phyloP scores from a whole-genome alignment of 2,888 invertebrate genomes.

The Autographa pulchrina region DNA sequence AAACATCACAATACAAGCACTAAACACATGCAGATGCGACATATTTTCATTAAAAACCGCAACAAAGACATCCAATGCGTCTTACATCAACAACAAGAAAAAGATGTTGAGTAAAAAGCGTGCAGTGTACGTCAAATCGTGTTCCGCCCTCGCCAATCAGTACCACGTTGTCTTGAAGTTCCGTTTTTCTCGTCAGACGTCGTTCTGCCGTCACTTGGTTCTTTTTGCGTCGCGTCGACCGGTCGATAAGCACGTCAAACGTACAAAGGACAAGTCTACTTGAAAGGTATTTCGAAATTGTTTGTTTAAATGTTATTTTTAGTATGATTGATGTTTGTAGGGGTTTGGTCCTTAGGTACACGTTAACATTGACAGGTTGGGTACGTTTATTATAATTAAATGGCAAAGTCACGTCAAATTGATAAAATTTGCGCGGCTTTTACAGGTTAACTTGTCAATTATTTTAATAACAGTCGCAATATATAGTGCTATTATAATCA shows the following conservation, averaged over 20 bases:
- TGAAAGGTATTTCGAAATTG: constrained; percentile 43
- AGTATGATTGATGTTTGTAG: constrained; percentile 42
- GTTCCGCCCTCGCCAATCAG: constrained; percentile 46
- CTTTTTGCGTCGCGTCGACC: constrained; percentile 59
- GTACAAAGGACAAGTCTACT: constrained; percentile 45
- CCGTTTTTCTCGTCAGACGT: constrained; percentile 62
- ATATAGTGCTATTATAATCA: neutral
- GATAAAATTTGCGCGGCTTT: neutral
- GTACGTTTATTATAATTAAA: constrained; percentile 7
- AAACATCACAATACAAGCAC: neutral
- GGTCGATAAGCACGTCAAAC: constrained; percentile 69
- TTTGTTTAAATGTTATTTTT: constrained; percentile 57
- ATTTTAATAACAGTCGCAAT: neutral
- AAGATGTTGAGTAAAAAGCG: constrained; percentile 5
- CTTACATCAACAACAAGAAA: neutral
- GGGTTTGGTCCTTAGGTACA: constrained; percentile 10
- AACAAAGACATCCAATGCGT: neutral
- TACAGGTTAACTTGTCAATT: neutral
- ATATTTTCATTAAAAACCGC: neutral
- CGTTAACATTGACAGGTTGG: constrained; percentile 17
- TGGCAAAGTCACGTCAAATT: neutral
- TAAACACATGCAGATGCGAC: neutral
- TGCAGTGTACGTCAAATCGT: constrained; percentile 33
- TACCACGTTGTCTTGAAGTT: constrained; percentile 52
- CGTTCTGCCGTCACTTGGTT: constrained; percentile 40